phyloP scores from a whole-genome alignment of 1,140 invertebrate species.

The Brachionus calyciflorus region DNA sequence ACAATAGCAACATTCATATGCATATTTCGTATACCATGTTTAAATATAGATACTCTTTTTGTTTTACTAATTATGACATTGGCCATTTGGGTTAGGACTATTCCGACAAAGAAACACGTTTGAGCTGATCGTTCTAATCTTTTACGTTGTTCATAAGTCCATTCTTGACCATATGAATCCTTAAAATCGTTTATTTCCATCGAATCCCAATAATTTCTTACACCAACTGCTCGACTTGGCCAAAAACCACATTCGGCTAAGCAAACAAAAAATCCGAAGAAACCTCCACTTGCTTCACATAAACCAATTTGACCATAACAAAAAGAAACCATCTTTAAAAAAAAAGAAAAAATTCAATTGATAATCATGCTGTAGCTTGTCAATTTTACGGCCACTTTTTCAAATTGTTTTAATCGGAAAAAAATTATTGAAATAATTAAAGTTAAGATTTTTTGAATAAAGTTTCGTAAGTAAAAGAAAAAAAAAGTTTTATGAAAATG shows the following conservation, averaged over 20 bases:
- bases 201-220: conserved; percentile 52
- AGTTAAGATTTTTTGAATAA: too few species aligned
- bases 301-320: conserved; percentile 53
- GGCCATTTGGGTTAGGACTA: conserved; percentile 62
- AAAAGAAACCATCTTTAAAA: conserved; percentile 53
- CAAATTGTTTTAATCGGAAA: too few species aligned
- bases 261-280: conserved; percentile 54
- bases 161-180: conserved; percentile 54
- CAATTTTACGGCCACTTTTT: too few species aligned
- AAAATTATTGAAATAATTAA: too few species aligned
- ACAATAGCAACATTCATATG: conserved; percentile 49
- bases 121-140: conserved; percentile 59
- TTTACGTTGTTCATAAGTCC: conserved; percentile 47
- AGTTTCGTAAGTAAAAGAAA: too few species aligned
- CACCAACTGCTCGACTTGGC: conserved; percentile 49
- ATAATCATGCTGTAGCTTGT: too few species aligned
- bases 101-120: conserved; percentile 61
- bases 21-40: conserved; percentile 57
- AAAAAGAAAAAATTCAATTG: background rate
- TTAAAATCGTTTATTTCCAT: conserved; percentile 51
- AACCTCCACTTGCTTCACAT: conserved; percentile 53
- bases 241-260: conserved; percentile 55
- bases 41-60: conserved; percentile 58
- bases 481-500: too few species aligned
- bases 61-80: conserved; percentile 62